Evolutionary conservation across 2,888 invertebrate species (phyloP), one percentile per base, ranked within the genome.

Genomic region (Eristalinus aeneus): DNA sequence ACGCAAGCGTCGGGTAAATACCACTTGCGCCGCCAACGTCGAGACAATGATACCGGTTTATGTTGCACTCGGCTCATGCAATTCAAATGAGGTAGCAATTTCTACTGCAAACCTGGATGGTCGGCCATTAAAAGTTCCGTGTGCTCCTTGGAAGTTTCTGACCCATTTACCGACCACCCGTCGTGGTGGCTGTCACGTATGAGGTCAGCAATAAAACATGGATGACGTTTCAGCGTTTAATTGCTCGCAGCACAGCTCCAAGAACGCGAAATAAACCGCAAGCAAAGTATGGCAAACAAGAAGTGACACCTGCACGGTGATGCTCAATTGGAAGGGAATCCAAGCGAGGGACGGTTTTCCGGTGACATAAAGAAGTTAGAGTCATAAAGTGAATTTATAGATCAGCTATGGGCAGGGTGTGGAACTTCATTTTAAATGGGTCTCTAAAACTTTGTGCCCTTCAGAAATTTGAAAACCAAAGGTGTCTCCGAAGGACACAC

Each of bases 201-300:
- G 56, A 78, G 71, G 71, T 72, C 46, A 58, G 32, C 71, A 71
- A 71, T 58, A 78, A 71, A 71, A 65, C 10, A 31, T 11, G 23
- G 22, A 27, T 23, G 34, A 39, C 16, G 9, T 46, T 46, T 5
- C 46, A 46, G 27, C 32, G 34, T 54, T 64, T 64, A 64, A 73
- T 73, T 73, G 16, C 46, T 8, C 16, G 16, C 16, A 16, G 9
- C 6, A 9, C 8, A 16, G 46, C 8, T 46, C 6, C 8, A 8
- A 16, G 16, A 39, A 12, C 39, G 39, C 12, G 39, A 39, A n/a
- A n/a, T n/a, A 12, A 39, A 46, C n/a, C n/a, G 16, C 6, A 16
- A 16, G 46, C 16, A 46, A 16, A 46, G 46, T 46, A 1, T 16
- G 16, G 46, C 46, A 16, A 5, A 16, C 46, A 46, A 46, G 46